Conservation (phyloP, 2,113 vertebrate species). For the Pelobates fuscus region DNA sequence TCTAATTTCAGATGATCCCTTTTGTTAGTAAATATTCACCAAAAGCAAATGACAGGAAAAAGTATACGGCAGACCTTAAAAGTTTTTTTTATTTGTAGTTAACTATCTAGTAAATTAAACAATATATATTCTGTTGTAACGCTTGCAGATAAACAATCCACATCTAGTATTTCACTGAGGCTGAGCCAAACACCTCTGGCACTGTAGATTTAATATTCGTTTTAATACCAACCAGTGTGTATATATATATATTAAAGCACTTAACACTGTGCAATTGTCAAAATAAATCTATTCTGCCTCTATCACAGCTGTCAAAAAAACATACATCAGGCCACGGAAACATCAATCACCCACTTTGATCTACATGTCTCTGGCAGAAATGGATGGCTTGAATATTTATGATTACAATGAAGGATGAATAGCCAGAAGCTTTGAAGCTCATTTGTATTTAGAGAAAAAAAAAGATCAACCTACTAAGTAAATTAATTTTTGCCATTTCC, state of each 20-base stretch:
- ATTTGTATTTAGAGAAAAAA: slow-evolving; percentile 8
- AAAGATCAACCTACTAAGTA: slow-evolving; percentile 14
- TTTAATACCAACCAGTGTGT: background rate
- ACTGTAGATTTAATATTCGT: slow-evolving; percentile 3
- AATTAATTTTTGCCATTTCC: slow-evolving; percentile 26
- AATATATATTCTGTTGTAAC: background rate
- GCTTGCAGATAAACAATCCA: slow-evolving; percentile 3
- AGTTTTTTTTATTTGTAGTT: background rate
- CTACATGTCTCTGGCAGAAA: slow-evolving; percentile 26
- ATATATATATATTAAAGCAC: slow-evolving; percentile 18
- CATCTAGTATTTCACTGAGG: slow-evolving; percentile 9
- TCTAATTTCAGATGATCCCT: too few relatives aligned
- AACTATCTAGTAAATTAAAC: background rate
- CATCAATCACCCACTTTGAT: slow-evolving; percentile 37
- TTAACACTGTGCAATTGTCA: slow-evolving; percentile 23
- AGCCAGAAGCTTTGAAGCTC: slow-evolving; percentile 15
- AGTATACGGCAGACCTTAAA: too few relatives aligned
- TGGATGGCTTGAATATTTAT: slow-evolving; percentile 33
- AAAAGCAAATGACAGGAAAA: too few relatives aligned
- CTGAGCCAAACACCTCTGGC: background rate
- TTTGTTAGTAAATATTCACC: too few relatives aligned
- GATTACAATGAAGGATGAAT: slow-evolving; percentile 35
- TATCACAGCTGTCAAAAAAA: slow-evolving; percentile 31
- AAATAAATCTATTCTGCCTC: slow-evolving; percentile 31
- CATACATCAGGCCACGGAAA: slow-evolving; percentile 29